Percentiles rank a stretch among this genome's conserved stretches.
Conservation (phyloP, 2,888 invertebrate species). For the Andrena chrysosceles region DNA sequence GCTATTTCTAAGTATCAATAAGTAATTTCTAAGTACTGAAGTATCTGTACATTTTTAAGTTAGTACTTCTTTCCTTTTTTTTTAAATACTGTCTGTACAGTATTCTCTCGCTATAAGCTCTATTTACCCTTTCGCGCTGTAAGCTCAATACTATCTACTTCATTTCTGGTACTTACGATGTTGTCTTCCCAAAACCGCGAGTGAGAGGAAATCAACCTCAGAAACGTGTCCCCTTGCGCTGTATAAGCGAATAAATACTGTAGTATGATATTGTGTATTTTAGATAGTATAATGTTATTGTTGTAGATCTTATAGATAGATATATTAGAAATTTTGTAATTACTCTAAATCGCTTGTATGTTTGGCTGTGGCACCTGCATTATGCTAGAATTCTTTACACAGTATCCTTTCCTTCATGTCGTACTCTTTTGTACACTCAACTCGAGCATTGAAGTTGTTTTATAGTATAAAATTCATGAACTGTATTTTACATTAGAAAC, state of each 20-base stretch:
- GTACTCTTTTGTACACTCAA: slow-evolving; percentile 15
- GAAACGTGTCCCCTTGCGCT: no score
- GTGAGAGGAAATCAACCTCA: no score
- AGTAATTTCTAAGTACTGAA: slow-evolving; percentile 27
- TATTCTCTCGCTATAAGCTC: no score
- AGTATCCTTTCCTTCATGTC: slow-evolving; percentile 35
- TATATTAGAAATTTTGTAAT: slow-evolving; percentile 45
- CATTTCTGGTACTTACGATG: no score
- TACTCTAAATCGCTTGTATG: slow-evolving; percentile 51
- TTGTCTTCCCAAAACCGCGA: no score
- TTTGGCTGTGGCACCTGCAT: slow-evolving; percentile 58
- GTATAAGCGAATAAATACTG: slow-evolving; percentile 2
- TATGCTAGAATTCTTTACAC: slow-evolving; percentile 35
- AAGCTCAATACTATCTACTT: no score
- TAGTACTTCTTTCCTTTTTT: neutral
- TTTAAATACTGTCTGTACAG: no score
- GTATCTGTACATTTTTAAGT: slow-evolving; percentile 26
- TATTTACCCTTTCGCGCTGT: no score
- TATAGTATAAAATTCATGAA: slow-evolving; percentile 9
- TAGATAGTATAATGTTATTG: slow-evolving; percentile 25
- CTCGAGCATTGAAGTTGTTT: slow-evolving; percentile 1
- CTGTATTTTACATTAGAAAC: slow-evolving; percentile 21
- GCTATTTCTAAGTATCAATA: slow-evolving; percentile 13
- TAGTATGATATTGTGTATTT: slow-evolving; percentile 15
- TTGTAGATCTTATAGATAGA: slow-evolving; percentile 34